Evolutionary conservation across 2,888 invertebrate genomes (phyloP), one percentile per base, ranked within the genome.

Genomic region (Lasioglossum zephyrum): DNA sequence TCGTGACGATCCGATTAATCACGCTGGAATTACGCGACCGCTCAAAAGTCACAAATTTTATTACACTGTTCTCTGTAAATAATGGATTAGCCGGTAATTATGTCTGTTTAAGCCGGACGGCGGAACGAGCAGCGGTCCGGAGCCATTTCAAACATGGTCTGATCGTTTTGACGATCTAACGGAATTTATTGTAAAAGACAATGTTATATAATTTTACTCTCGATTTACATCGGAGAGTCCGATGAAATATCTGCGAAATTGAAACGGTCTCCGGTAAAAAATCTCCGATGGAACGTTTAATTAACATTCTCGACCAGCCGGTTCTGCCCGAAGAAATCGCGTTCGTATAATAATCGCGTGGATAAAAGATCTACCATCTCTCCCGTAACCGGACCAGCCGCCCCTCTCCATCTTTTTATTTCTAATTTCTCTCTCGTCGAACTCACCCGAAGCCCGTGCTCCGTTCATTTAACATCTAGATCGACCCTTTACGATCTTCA

Each of bases 161-260:
- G 2, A 53, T 22, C 8, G 9, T n/a, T n/a, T n/a, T 9, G 3
- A 53, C 22, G 8, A n/a, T 22, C 22, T 22, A 9, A 9, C 9
- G 53, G 8, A 53, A 53, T n/a, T 22, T 9, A 22, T n/a, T 22
- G 53, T 9, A 3, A n/a, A n/a, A 53, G 53, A 22, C 53, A 53
- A n/a, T 53, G 53, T 53, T 53, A 53, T 49, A 36, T 47, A 53
- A 53, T n/a, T 22, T 77, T 47, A 81, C 60, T 69, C 73, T 69
- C 78, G 66, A 73, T 73, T 78, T 66, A 73, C 53, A 60, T 22
- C 69, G 0, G 82, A 44, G 79, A 74, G 36, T 53, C 22, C 57
- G 74, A 79, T 79, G 69, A 57, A 82, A 78, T 49, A 53, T 79
- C 74, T 47, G 70, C 79, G 82, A 79, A 82, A 82, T 82, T 82